Evolutionary conservation across 2,888 invertebrate genomes (phyloP), one percentile per base, ranked within the genome.

Genomic region (Aleiodes leptofemur): DNA sequence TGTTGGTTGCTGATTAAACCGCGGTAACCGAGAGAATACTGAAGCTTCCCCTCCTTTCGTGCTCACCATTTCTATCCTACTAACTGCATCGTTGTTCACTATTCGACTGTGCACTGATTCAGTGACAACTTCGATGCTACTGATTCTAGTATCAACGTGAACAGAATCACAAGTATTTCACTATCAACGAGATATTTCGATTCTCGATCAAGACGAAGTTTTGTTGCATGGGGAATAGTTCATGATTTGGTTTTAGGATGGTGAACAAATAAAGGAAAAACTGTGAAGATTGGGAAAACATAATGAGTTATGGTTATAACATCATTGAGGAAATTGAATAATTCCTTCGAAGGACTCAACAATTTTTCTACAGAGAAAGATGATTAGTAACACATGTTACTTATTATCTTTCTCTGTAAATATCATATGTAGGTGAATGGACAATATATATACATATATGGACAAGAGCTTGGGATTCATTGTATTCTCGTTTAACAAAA

Each of bases 1-100:
- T 84, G 83, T 85, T 83, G 83, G 82, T 82, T 80, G 79, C 83
- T 86, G 86, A 87, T 87, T 86, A 87, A 86, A 84, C 84, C 82
- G 82, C 81, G 83, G 43, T 23, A 84, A 82, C 83, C 81, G 78
- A 77, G 83, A 80, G 85, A 84, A 86, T 85, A 85, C 84, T 79
- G 80, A 83, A 82, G 72, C 29, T 13, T 43, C 56, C 13, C 72
- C 50, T 43, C 51, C 53, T 51, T 43, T 51, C 61, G 11, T 9
- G 3, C 43, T 7, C 43, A 43, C 56, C 50, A 23, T 4, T 34
- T 38, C 74, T n/a, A 34, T 31, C 69, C 56, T n/a, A 43, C 43
- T 43, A 43, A 43, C 43, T 59, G 59, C 57, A 68, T 71, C 69
- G 70, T 71, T 66, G 56, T 77, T 74, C 77, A 34, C 77, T 68